phyloP scores from a whole-genome alignment of 1,140 invertebrate species.

The Heliconius hermathena region DNA sequence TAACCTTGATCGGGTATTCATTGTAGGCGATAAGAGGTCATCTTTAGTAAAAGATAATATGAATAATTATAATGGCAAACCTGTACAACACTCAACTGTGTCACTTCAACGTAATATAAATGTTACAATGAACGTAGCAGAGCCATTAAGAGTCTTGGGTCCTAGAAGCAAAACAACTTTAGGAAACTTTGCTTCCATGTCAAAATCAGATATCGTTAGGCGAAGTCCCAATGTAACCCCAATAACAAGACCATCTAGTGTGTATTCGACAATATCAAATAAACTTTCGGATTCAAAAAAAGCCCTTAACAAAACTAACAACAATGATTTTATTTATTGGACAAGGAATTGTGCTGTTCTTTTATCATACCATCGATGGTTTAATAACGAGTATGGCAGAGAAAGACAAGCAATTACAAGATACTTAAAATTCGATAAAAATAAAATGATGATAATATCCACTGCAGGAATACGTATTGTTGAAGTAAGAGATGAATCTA shows the following conservation, averaged over 20 bases:
- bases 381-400: conserved; percentile 80
- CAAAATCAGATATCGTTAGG: conserved; percentile 79
- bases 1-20: conserved; percentile 90
- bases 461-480: conserved; percentile 86
- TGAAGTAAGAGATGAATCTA: conserved; percentile 85
- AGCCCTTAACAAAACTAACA: conserved; percentile 72
- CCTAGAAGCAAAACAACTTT: conserved; percentile 81
- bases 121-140: conserved; percentile 79
- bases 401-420: conserved; percentile 81
- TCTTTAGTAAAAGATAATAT: conserved; percentile 74
- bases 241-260: conserved; percentile 77
- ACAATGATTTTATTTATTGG: conserved; percentile 84
- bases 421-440: conserved; percentile 81
- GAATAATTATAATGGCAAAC: conserved; percentile 77
- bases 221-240: conserved; percentile 79
- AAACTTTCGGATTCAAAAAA: conserved; percentile 75
- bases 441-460: conserved; percentile 84
- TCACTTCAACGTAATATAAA: conserved; percentile 78
- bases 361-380: conserved; percentile 85
- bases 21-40: conserved; percentile 80
- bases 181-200: conserved; percentile 78
- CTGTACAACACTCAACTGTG: conserved; percentile 73
- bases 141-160: conserved; percentile 73
- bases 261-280: conserved; percentile 76
- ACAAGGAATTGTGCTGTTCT: conserved; percentile 86